Evolutionary conservation across 2,797 vertebrate species (phyloP), one percentile per base, ranked within the genome.

Genomic region (Champsocephalus gunnari): DNA sequence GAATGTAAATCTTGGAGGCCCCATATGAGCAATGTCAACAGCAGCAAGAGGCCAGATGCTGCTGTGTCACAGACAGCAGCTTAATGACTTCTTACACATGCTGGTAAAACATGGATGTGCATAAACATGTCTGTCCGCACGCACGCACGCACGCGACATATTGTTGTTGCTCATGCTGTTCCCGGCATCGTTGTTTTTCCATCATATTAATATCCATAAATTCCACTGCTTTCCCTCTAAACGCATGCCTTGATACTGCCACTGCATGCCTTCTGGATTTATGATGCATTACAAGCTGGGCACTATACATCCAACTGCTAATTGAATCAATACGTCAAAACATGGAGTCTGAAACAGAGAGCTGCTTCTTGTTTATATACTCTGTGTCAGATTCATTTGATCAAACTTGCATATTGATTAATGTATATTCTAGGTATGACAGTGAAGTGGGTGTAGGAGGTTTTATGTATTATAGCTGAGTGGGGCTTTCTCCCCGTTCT

Each of bases 261-360:
- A 66, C 54, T 73, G 28, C 38, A 61, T 41, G 58, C n/a, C 58
- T 64, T 45, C 14, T 70, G 67, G 77, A 86, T 88, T 87, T 81
- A 82, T 69, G 70, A 62, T 12, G 76, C 78, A 54, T 61, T 63
- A 48, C 57, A 64, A 41, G 49, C 64, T 38, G 70, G 50, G 73
- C 69, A 59, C 64, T 57, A 68, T 8, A 47, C 48, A 56, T 56
- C 43, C 21, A 24, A 14, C 51, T 34, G 61, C 59, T 57, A 56
- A 86, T 87, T 68, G 80, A 86, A 85, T 73, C 73, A 77, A 49
- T 85, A 79, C 9, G 67, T 87, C 72, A 85, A 28, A 66, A 71
- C 44, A 48, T 21, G 17, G 17, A 44, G 45, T 34, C 54, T 54
- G 69, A 41, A 77, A 66, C 55, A 41, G 32, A 60, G 24, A 63